Evolutionary conservation across 2,113 vertebrate species (phyloP).

Genomic region (Zapus hudsonius): DNA sequence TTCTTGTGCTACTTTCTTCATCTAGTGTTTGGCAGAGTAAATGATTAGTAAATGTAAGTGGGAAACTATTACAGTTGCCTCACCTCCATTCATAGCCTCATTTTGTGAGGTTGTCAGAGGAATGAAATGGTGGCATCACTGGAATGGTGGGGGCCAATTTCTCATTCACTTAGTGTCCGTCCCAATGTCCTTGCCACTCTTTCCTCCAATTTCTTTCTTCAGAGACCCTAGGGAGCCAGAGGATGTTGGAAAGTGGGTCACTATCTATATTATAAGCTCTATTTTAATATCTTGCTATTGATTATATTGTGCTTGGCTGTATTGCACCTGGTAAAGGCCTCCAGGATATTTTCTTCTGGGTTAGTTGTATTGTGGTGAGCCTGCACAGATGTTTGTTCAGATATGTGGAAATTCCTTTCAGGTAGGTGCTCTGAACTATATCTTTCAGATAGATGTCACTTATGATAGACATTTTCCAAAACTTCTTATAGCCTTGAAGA

Average conservation of each 20-base stretch:
- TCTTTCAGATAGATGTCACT: background rate
- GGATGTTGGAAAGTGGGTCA: background rate
- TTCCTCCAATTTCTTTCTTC: background rate
- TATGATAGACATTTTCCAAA: background rate
- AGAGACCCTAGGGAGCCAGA: background rate
- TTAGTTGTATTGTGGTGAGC: background rate
- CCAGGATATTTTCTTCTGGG: background rate
- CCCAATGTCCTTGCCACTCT: background rate
- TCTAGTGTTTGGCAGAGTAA: background rate
- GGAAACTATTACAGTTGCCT: background rate
- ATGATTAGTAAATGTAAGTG: background rate
- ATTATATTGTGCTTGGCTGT: background rate
- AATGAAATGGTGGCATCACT: background rate
- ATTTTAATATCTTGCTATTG: slow-evolving; percentile 30
- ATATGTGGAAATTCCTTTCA: background rate
- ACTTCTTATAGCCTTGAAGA: background rate
- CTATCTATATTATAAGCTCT: background rate
- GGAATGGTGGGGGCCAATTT: background rate
- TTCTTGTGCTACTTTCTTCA: background rate
- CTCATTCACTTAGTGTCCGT: background rate
- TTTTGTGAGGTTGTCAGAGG: background rate
- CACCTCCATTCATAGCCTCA: background rate
- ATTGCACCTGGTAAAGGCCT: background rate
- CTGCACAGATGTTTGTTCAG: background rate
- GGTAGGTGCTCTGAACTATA: background rate